A percentile compares a stretch with the other conserved stretches of the same genome.
Conservation (phyloP, 35 echinoderm and acorn worm genomes). For the Patiria miniata region DNA sequence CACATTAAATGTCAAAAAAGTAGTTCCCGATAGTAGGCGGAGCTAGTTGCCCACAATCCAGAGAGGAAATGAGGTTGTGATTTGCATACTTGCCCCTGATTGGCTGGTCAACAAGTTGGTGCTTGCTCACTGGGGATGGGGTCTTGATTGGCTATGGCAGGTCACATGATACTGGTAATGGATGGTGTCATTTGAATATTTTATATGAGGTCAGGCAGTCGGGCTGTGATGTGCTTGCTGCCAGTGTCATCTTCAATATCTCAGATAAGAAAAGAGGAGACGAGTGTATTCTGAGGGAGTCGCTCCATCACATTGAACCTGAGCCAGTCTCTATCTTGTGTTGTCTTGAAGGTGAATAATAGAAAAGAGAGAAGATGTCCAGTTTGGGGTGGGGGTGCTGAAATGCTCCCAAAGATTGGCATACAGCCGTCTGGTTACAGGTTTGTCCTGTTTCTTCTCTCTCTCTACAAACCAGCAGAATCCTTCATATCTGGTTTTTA, state of each 20-base stretch:
- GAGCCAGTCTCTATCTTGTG: no score
- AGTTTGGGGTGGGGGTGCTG: no score
- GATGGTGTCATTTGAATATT: neutral
- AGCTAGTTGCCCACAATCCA: neutral
- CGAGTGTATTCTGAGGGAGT: neutral
- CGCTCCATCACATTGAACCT: no score
- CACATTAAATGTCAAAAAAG: constrained; percentile 30
- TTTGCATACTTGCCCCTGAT: neutral
- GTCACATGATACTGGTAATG: neutral
- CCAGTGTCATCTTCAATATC: neutral
- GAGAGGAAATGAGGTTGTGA: no score
- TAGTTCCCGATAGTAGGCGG: neutral
- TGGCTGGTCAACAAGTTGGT: constrained; percentile 16
- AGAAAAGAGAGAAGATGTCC: no score
- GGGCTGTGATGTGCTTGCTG: neutral
- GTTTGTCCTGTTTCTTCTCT: no score
- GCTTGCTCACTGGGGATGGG: neutral
- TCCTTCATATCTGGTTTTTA: no score
- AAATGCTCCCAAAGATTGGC: no score
- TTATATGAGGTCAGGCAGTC: neutral
- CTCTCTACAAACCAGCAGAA: no score
- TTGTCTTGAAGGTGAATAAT: no score
- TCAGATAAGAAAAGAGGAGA: neutral
- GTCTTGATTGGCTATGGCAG: neutral
- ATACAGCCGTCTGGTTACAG: no score